These are phyloP conservation scores for Hippocampus guttulatus DNA, from an alignment of 2,113 vertebrate species.

Conservation along the genomic window DNA sequence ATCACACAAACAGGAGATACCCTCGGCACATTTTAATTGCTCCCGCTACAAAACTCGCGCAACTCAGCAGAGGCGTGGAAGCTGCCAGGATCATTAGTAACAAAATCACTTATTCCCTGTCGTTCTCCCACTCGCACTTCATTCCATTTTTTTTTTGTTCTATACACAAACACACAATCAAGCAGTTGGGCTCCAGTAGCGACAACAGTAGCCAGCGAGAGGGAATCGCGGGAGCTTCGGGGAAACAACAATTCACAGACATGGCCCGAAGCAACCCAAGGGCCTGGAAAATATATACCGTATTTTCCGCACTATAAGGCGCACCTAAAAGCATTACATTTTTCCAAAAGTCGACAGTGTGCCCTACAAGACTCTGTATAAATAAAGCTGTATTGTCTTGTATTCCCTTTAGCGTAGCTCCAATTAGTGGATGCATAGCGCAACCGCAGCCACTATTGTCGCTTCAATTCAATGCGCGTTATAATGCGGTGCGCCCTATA, in stretches of 20 bases:
- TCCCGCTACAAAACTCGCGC: slow-evolving; percentile 27
- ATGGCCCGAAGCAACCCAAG: slow-evolving; percentile 41
- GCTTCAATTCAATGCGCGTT: too few relatives aligned
- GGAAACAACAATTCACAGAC: slow-evolving; percentile 34
- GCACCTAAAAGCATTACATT: too few relatives aligned
- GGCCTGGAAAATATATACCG: neutral
- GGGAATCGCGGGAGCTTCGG: slow-evolving; percentile 26
- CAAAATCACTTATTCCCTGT: slow-evolving; percentile 1
- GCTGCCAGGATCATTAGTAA: slow-evolving; percentile 26
- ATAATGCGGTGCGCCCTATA: too few relatives aligned
- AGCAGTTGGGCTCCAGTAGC: neutral
- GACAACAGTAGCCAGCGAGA: slow-evolving; percentile 23
- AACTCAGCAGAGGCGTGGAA: slow-evolving; percentile 20
- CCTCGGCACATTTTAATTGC: slow-evolving; percentile 52
- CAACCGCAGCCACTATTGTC: too few relatives aligned
- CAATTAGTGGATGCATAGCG: too few relatives aligned
- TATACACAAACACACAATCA: neutral
- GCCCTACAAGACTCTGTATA: too few relatives aligned
- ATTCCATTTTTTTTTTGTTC: neutral
- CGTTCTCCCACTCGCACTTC: slow-evolving; percentile 1
- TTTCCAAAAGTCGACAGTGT: too few relatives aligned
- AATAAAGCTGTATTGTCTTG: too few relatives aligned
- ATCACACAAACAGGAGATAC: slow-evolving; percentile 46
- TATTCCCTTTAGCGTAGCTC: too few relatives aligned
- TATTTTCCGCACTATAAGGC: too few relatives aligned